Percentiles rank a stretch among this genome's conserved stretches.
These are phyloP conservation scores for Microcaecilia unicolor DNA, from an alignment of 2,797 vertebrate genomes.

Conservation along the genomic window DNA sequence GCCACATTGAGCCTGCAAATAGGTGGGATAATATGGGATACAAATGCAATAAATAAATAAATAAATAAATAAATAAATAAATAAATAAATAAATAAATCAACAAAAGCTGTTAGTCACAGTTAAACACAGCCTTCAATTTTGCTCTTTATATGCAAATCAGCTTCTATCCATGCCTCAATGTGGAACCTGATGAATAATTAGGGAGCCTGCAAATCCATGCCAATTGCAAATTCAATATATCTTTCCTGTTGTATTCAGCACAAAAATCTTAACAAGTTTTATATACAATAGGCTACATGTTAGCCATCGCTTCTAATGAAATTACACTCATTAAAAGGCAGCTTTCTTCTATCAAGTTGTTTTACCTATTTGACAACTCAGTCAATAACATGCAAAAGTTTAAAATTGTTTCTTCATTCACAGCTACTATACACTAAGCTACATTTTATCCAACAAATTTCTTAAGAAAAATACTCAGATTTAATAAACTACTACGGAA, in stretches of 20 bases:
- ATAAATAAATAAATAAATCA: too few relatives aligned
- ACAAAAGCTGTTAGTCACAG: too few relatives aligned
- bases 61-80: too few relatives aligned
- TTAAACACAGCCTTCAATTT: conserved; percentile 5
- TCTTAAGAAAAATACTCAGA: not conserved
- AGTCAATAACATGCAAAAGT: not conserved
- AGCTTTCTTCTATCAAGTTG: not conserved
- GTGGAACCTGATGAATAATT: not conserved
- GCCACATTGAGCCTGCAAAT: too few relatives aligned
- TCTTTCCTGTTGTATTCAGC: not conserved
- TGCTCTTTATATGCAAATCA: not conserved
- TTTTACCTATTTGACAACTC: not conserved
- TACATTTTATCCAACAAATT: not conserved
- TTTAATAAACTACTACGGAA: not conserved
- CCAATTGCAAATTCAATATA: not conserved
- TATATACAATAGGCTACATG: conserved; percentile 1
- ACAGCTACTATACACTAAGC: not conserved
- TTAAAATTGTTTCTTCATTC: not conserved
- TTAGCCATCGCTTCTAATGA: not conserved
- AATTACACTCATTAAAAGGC: not conserved
- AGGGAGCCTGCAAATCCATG: not conserved
- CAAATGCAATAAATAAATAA: too few relatives aligned
- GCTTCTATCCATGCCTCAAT: not conserved
- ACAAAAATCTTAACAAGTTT: not conserved
- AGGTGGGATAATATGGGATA: too few relatives aligned